These are phyloP conservation scores for Diabrotica virgifera DNA, from an alignment of 1,140 invertebrate species.

Conservation along the genomic window DNA sequence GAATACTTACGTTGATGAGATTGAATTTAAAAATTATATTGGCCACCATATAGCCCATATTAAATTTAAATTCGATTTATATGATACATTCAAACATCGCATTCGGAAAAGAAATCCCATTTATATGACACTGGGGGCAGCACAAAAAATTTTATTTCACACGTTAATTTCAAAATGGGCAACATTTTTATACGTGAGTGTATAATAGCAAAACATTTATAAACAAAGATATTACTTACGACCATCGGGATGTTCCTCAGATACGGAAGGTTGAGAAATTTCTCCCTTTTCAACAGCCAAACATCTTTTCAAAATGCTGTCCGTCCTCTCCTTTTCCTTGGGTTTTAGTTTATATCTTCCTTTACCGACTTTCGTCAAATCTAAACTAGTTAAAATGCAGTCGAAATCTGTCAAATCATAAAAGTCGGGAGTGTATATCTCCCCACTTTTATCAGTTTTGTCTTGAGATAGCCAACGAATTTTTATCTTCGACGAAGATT, in stretches of 20 bases:
- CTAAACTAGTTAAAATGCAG: conserved; percentile 83
- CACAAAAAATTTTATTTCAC: too few species aligned
- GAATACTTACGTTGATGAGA: too few species aligned
- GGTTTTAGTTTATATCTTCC: conserved; percentile 67
- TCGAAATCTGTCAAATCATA: conserved; percentile 89
- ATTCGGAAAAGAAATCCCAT: too few species aligned
- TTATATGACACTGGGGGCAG: too few species aligned
- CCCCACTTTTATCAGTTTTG: conserved; percentile 59
- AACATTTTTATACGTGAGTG: too few species aligned
- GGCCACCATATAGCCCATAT: too few species aligned
- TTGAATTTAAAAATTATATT: too few species aligned
- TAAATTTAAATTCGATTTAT: too few species aligned
- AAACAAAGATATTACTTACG: conserved; percentile 56
- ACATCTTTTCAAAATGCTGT: conserved; percentile 81
- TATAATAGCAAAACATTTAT: too few species aligned
- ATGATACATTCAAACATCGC: too few species aligned
- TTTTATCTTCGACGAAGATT: conserved; percentile 74
- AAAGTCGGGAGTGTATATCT: conserved; percentile 85
- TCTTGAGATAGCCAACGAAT: conserved; percentile 87
- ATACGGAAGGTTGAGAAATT: conserved; percentile 61
- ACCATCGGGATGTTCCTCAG: conserved; percentile 83
- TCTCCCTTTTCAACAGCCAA: conserved; percentile 77
- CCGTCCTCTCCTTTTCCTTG: conserved; percentile 71
- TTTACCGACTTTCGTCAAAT: conserved; percentile 70
- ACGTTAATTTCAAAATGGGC: too few species aligned